Evolutionary conservation across 2,888 invertebrate genomes (phyloP), one percentile per base, ranked within the genome.

Genomic region (Amblyjoppa fuscipennis): DNA sequence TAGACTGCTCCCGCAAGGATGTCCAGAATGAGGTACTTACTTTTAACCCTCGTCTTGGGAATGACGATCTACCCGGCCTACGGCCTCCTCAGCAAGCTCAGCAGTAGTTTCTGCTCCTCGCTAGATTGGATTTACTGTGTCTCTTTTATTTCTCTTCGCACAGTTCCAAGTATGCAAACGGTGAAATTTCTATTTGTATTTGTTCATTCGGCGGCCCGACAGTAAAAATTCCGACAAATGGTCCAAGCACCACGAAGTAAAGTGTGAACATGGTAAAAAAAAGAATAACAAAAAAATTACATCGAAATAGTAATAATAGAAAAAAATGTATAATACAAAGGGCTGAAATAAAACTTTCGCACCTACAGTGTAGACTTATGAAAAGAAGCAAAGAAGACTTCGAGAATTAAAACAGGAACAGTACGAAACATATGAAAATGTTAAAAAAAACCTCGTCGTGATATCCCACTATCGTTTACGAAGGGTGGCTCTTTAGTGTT

Each of bases 11-110:
- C 77, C 80, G 28, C 51, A 53, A 80, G 85, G 73, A 68, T 80
- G 28, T 20, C 53, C 59, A 59, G 53, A 34, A 78, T 70, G 78
- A 74, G 75, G 68, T 74, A 87, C 82, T 87, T 79, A 82, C 83
- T 80, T 87, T 87, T 84, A 87, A 78, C 74, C 69, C 56, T 82
- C 70, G 75, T 76, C 79, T 41, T 51, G 53, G 59, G 66, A 49
- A 74, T 6, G 70, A 66, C 64, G 82, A 45, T 49, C 11, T 34
- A 45, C n/a, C 64, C n/a, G 6, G 70, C 73, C 68, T 77, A 61
- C 31, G 59, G 4, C 45, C 49, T 64, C 66, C 69, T 70, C 28
- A 38, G 45, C 31, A 25, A 13, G 9, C 45, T 31, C n/a, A 80
- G 71, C 45, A 38, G 25, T 20, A 7, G 51, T 51, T 28, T 38